phyloP scores from a whole-genome alignment of 1,140 invertebrate species.

The Camponotus pennsylvanicus region DNA sequence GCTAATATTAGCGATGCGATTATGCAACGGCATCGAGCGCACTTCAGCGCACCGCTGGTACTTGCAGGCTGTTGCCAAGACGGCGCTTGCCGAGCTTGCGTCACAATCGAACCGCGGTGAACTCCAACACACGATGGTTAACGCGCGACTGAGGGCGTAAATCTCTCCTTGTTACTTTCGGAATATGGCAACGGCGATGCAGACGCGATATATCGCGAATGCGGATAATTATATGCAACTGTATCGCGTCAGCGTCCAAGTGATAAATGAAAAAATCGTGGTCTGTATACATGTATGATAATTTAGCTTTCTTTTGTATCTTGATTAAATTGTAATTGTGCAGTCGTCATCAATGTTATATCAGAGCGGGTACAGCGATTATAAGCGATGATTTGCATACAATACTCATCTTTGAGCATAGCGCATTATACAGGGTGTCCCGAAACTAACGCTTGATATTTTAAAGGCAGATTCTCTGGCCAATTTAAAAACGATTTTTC shows the following conservation, averaged over 20 bases:
- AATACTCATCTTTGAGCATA: constrained; percentile 28
- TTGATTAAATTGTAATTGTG: constrained; percentile 17
- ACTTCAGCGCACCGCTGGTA: constrained; percentile 15
- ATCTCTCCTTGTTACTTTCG: constrained; percentile 40
- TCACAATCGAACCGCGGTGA: constrained; percentile 46
- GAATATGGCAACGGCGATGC: neutral
- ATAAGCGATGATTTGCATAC: constrained; percentile 42
- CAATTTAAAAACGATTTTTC: no score
- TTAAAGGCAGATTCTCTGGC: no score
- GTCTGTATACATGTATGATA: neutral
- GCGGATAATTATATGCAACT: constrained; percentile 7
- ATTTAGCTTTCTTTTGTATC: neutral
- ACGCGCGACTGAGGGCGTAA: neutral
- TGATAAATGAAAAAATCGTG: neutral
- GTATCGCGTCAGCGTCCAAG: neutral
- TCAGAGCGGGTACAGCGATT: neutral
- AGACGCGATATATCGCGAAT: neutral
- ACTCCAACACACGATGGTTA: constrained; percentile 20
- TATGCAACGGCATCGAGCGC: constrained; percentile 60
- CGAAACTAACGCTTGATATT: no score
- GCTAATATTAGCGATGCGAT: constrained; percentile 67
- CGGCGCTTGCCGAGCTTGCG: constrained; percentile 42
- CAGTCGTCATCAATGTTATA: constrained; percentile 17
- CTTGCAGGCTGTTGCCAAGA: constrained; percentile 59
- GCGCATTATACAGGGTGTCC: neutral